Conservation (phyloP, 2,113 vertebrate species). For the Climacteris rufus region DNA sequence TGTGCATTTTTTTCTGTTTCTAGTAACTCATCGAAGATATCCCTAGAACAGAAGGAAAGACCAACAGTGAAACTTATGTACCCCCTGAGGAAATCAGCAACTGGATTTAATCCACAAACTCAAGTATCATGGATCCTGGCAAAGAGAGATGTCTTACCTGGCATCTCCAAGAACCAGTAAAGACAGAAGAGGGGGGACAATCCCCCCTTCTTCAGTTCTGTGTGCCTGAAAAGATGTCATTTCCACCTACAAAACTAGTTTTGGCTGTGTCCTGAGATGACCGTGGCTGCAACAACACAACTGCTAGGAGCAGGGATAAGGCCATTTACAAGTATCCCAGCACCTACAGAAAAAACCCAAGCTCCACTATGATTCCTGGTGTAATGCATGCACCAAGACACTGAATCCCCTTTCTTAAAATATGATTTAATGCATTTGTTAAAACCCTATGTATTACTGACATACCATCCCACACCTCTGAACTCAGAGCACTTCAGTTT, state of each 20-base stretch:
- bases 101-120: not conserved
- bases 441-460: not conserved
- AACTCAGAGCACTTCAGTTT: not conserved
- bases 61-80: not conserved
- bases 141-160: not conserved
- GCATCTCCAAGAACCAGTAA: not conserved
- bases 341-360: not conserved
- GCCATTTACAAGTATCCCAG: not conserved
- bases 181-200: not conserved
- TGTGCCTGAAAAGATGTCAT: not conserved
- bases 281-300: not conserved
- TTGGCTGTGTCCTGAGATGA: not conserved
- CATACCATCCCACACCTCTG: not conserved
- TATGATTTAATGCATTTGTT: not conserved
- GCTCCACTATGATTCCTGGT: not conserved
- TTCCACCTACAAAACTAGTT: not conserved
- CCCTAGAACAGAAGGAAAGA: constrained; percentile 72
- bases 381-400: not conserved
- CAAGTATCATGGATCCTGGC: not conserved
- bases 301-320: not conserved
- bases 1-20: constrained; percentile 85
- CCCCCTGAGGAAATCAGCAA: not conserved
- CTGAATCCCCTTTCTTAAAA: not conserved
- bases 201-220: not conserved
- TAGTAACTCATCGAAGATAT: constrained; percentile 92